Base-by-base conservation (phyloP, 2,113 vertebrate species). In the Indicator indicator region DNA sequence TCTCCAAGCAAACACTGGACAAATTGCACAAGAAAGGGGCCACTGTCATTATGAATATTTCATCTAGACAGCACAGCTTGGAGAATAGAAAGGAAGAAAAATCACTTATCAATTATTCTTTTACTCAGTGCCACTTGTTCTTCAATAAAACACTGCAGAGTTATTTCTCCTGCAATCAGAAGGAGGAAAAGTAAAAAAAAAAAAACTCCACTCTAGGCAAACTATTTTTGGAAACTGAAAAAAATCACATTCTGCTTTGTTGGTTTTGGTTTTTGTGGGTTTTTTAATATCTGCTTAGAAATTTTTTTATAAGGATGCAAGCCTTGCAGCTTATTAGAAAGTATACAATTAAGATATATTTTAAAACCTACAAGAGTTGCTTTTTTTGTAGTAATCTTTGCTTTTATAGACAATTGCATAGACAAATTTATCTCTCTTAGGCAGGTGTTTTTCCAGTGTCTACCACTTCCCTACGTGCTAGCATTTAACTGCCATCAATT, bases 71-170 rank as follows among this genome's bases (percentile, higher is more conserved):
- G 63, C 78, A 94, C 68, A 92, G 69, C n/a, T 50, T 54, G 87
- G 80, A 90, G 86, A 90, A 93, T 1, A 95, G 83, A 86, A 95
- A 84, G 64, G 36, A 59, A 80, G 58, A 95, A 94, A 95, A 94
- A 92, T 93, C 70, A 88, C 74, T 94, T 97, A 93, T 91, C 93
- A 95, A 90, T 95, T 96, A 93, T 91, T 95, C 69, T 95, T 93
- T 96, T 92, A 75, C 68, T 91, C 77, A 77, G 50, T 83, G 63
- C 72, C 89, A 78, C 76, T 95, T 88, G 63, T 92, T 92, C 91
- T 73, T 90, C 88, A 94, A 88, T 77, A 90, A 93, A 95, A 96
- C 78, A 94, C 64, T 84, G 80, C 86, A 81, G 75, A 85, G 70
- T 69, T 79, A 88, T 94, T 85, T 95, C 89, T 89, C 83, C 75